Percentiles rank a stretch among this genome's conserved stretches.
Conservation (phyloP, 1,140 invertebrate genomes). For the Bradysia coprophila region DNA sequence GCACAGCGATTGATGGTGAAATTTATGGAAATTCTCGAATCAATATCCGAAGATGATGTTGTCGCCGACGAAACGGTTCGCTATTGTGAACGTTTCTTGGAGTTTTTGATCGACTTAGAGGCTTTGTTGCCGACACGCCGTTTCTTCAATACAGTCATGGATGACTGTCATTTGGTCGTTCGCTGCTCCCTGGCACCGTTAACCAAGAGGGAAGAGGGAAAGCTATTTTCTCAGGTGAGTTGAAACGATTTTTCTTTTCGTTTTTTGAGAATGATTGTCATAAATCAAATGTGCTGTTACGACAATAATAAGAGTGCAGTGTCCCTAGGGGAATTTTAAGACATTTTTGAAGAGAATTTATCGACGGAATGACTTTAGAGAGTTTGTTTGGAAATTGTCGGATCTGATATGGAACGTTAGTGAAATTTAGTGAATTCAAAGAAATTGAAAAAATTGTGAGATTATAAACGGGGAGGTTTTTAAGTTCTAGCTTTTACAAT, state of each 20-base stretch:
- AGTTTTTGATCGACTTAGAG: constrained; percentile 92
- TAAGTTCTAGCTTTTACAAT: too few species aligned
- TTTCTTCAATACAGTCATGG: constrained; percentile 92
- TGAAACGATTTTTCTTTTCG: constrained; percentile 1
- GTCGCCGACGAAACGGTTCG: constrained; percentile 30
- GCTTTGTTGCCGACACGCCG: constrained; percentile 84
- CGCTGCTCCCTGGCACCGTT: constrained; percentile 69
- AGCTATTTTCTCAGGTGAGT: constrained; percentile 77
- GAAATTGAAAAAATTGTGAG: too few species aligned
- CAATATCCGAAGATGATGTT: constrained; percentile 45
- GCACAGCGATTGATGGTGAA: constrained; percentile 72
- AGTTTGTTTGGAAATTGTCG: too few species aligned
- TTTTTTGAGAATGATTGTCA: too few species aligned
- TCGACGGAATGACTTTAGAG: constrained; percentile 24
- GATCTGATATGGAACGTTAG: too few species aligned
- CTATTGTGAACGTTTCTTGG: constrained; percentile 92
- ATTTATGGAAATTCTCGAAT: constrained; percentile 69
- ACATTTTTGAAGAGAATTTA: too few species aligned
- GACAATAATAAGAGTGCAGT: too few species aligned
- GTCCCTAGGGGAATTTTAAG: background rate
- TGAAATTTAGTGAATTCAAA: too few species aligned
- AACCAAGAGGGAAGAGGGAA: constrained; percentile 59
- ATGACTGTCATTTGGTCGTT: constrained; percentile 88
- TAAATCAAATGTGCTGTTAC: too few species aligned
- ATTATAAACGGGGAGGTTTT: too few species aligned